Evolutionary conservation across 2,797 vertebrate genomes (phyloP), one percentile per base, ranked within the genome.

Genomic region (Microtus obscurus): DNA sequence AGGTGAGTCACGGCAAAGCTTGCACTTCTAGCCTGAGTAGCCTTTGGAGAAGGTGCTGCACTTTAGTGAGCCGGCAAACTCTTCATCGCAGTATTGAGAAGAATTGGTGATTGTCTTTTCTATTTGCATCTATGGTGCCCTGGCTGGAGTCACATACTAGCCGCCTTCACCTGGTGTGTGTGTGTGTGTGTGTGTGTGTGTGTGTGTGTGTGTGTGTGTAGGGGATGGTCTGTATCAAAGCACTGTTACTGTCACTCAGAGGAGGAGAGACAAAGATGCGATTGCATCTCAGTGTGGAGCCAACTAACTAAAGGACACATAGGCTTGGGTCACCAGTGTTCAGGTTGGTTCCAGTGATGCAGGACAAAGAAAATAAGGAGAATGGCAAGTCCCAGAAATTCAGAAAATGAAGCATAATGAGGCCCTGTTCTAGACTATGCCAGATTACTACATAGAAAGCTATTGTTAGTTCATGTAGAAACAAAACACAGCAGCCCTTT

Each of bases 171-270:
- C 13, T 40, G 17, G 29, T 65, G 25, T 0, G 31, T 37, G 4
- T 0, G 29, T 0, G 25, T 0, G 31, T 37, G 4, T 0, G 29
- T 0, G 29, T 65, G 25, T 0, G 31, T 37, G 4, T 0, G 29
- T 0, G 45, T 45, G 45, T 48, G 29, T 65, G 25, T 0, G 31
- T 37, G 4, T 0, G 29, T 0, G 31, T 37, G 4, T 23, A 3
- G 27, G 19, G 31, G 21, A 19, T 31, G 3, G 2, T 51, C 43
- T 11, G 63, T 81, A 78, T 85, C 40, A 61, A 31, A 74, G n/a
- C 2, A 48, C 8, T 10, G 0, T 69, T 73, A 7, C 69, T 63
- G 0, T 13, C 48, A 56, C 27, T 37, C 37, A 6, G 40, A 7
- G 48, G 29, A 78, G 27, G 10, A 56, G 7, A 45, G 23, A 59